Evolutionary conservation across 2,113 vertebrate species (phyloP), one percentile per base, ranked within the genome.

Genomic region (Labeo catla): DNA sequence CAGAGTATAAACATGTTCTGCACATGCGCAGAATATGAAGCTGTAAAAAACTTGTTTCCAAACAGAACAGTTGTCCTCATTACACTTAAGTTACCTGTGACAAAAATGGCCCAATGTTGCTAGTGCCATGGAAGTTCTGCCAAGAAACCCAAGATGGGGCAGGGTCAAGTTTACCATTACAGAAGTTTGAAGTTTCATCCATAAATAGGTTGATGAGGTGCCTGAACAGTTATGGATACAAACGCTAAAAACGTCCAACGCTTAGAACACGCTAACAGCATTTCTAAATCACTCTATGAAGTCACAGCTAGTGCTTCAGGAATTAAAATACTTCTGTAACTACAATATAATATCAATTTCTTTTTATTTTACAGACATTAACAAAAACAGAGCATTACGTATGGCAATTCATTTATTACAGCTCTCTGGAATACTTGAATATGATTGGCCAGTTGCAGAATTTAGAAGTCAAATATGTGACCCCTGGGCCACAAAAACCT

Each of bases 91-190:
- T 88, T 85, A 83, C 81, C 87, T 81, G 84, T 23, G 85, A 86
- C 86, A 88, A 83, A 90, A 88, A 91, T 87, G 88, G 80, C 72
- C 72, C 83, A 91, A 88, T 84, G 87, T 87, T 88, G 87, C 88
- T 88, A 87, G 43, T 86, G 86, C 90, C 83, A 83, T 76, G 59
- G 16, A 57, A 86, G 81, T 87, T 89, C 88, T 91, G 84, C 82
- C 86, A 90, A 86, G 81, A 86, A 87, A 87, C 59, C 28, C 6
- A 86, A 89, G 80, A 47, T 50, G 76, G 70, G 66, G 21, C 66
- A 83, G 83, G 54, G 76, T 87, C 85, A 86, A 87, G 88, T 91
- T 89, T 84, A 89, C 86, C 83, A 83, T 68, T 70, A 86, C 85
- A 83, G 79, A 85, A 85, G 86, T 86, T 87, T 89, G 88, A 86